Percentiles rank a stretch among this genome's conserved stretches.
phyloP scores from a whole-genome alignment of 2,888 invertebrate species.

The Autographa pulchrina region DNA sequence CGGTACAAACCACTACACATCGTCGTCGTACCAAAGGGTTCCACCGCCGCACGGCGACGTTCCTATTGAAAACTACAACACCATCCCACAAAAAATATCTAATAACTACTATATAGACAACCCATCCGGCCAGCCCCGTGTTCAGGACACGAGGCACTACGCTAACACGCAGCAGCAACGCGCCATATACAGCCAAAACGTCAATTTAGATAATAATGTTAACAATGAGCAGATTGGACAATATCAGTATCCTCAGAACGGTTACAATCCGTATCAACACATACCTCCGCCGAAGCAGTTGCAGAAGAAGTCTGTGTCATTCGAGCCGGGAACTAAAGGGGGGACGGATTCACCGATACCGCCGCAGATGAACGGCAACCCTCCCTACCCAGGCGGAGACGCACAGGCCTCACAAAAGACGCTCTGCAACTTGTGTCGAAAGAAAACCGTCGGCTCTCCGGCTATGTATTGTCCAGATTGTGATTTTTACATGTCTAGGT shows the following conservation, averaged over 20 bases:
- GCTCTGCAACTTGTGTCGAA: constrained; percentile 96
- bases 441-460: constrained; percentile 94
- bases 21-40: constrained; percentile 90
- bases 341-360: constrained; percentile 88
- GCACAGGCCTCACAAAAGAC: constrained; percentile 86
- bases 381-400: constrained; percentile 66
- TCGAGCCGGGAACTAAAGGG: constrained; percentile 93
- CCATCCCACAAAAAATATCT: constrained; percentile 80
- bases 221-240: constrained; percentile 71
- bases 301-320: constrained; percentile 92
- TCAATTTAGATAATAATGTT: constrained; percentile 68
- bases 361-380: constrained; percentile 77
- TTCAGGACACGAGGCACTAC: constrained; percentile 76
- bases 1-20: constrained; percentile 77
- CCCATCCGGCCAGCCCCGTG: constrained; percentile 67
- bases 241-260: constrained; percentile 79
- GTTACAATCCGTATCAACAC: constrained; percentile 90
- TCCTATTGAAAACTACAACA: constrained; percentile 78
- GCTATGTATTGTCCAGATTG: constrained; percentile 96
- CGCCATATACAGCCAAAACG: constrained; percentile 76
- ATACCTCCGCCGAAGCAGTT: constrained; percentile 90
- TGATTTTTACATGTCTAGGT: constrained; percentile 97
- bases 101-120: constrained; percentile 79
- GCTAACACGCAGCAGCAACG: constrained; percentile 79
- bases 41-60: constrained; percentile 89